A percentile compares a stretch with the other conserved stretches of the same genome.
phyloP scores from a whole-genome alignment of 2,797 vertebrate genomes.

The Psittacula derbiana region DNA sequence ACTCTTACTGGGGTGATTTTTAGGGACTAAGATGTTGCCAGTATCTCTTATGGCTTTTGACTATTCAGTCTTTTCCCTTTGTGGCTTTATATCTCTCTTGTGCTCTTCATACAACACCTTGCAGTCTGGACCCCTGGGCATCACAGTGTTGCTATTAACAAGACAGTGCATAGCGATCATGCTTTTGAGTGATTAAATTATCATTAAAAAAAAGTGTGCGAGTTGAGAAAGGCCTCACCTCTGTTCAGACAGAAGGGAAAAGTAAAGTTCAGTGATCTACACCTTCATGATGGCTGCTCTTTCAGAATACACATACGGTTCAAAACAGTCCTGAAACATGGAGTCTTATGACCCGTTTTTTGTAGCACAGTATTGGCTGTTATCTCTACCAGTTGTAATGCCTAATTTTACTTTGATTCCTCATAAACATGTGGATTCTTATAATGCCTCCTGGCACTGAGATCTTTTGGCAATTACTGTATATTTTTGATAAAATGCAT shows the following conservation, averaged over 20 bases:
- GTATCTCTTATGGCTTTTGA: not conserved
- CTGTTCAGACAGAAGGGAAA: not conserved
- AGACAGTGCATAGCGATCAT: not conserved
- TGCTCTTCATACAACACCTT: not conserved
- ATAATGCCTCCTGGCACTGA: not conserved
- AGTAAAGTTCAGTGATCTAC: not conserved
- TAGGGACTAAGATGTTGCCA: not conserved
- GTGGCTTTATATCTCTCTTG: not conserved
- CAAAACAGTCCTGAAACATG: not conserved
- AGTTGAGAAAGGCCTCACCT: not conserved
- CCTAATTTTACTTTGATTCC: not conserved
- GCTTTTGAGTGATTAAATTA: not conserved
- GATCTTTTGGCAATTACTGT: not conserved
- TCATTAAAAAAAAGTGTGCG: not conserved
- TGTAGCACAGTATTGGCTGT: not conserved
- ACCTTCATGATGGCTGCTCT: not conserved
- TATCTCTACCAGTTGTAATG: not conserved
- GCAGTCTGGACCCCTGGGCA: not conserved
- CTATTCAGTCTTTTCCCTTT: not conserved
- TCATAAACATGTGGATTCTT: not conserved
- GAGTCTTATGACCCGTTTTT: not conserved
- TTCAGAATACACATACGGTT: not conserved
- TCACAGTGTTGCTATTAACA: not conserved
- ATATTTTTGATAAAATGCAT: not conserved
- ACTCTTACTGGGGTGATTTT: not conserved